Conservation (phyloP, 2,113 vertebrate species). For the Centropus unirufus region DNA sequence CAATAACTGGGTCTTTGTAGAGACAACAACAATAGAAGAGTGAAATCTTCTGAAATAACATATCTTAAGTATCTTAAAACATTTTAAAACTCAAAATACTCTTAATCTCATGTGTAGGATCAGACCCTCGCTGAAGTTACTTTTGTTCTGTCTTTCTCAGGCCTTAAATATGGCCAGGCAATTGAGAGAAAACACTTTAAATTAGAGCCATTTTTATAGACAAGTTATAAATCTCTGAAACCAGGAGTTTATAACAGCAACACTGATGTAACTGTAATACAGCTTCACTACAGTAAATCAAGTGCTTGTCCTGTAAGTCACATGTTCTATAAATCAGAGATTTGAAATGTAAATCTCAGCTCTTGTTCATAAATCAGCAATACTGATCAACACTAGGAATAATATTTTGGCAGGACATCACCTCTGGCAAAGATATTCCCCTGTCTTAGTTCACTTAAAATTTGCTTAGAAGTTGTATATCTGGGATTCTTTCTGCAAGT, state of each 20-base stretch:
- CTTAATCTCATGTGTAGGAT: background rate
- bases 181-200: constrained; percentile 8
- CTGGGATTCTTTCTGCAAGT: background rate
- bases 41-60: background rate
- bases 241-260: constrained; percentile 23
- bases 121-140: background rate
- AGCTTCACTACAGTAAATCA: constrained; percentile 23
- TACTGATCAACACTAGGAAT: constrained; percentile 2
- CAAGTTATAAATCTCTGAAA: constrained; percentile 29
- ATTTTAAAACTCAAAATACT: background rate
- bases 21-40: background rate
- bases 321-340: constrained; percentile 39
- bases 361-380: constrained; percentile 36
- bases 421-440: background rate
- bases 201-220: background rate
- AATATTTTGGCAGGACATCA: constrained; percentile 46
- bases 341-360: constrained; percentile 18
- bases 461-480: background rate
- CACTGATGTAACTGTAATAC: background rate
- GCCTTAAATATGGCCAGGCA: background rate
- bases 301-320: background rate
- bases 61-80: background rate
- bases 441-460: background rate
- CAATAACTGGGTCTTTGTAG: background rate
- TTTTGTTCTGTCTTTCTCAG: background rate